Base-by-base conservation (phyloP, 2,113 vertebrate genomes). In the Chloropsis cyanopogon region DNA sequence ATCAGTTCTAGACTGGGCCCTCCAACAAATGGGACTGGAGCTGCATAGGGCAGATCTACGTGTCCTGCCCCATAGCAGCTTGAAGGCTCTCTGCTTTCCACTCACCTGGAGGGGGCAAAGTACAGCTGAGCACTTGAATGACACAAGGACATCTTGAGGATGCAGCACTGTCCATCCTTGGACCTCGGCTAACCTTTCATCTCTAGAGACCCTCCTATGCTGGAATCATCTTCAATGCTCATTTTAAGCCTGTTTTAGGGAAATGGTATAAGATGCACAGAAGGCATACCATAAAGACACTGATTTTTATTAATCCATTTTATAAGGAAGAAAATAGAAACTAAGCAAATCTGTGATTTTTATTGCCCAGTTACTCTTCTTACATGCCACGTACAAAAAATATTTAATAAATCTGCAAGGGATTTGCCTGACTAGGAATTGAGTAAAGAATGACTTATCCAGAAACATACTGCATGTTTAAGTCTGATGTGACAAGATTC, bases 1-100 rank as follows among this genome's bases (percentile, higher is more conserved):
- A 82, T 31, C 0, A 0, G 31, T 56, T 19, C 60, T 29, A 4
- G 33, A 12, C 24, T 0, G 1, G 64, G 46, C 10, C 9, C 47
- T 52, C 33, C 28, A 28, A 14, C 25, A 82, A 76, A 69, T 5
- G 39, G 29, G 35, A 26, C 69, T 83, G 72, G 64, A 37, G n/a
- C 80, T 37, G 18, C 12, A 12, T 1, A 22, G 31, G 52, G 41
- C 57, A 82, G 46, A 60, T 47, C 61, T 52, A 12, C 0, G 0
- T 19, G 33, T 28, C 31, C 60, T 33, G 65, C 35, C 39, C 35
- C n/a, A 80, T 9, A 42, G 49, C 57, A 91, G 47, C 28, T 44
- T 60, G 28, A 31, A 53, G 21, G 52, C 18, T 59, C 60, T 37
- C 70, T 25, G 12, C 61, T 75, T 53, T 28, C 47, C 52, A 18